Evolutionary conservation across 2,888 invertebrate species (phyloP).

Genomic region (Agriopis aurantiaria): DNA sequence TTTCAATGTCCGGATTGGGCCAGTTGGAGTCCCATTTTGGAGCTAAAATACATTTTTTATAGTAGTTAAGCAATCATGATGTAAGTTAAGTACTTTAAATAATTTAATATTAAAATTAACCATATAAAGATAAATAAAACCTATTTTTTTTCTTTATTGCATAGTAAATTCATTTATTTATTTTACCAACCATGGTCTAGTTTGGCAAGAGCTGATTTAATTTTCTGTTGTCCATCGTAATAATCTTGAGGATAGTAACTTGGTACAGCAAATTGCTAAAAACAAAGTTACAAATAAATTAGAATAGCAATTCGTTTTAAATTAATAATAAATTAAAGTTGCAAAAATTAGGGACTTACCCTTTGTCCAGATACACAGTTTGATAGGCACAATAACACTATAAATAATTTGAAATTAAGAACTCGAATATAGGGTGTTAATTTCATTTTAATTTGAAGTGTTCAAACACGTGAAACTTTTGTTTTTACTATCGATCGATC

Average conservation of each 20-base stretch:
- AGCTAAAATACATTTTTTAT: constrained; percentile 61
- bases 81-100: too few species aligned
- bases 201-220: constrained; percentile 43
- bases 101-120: too few species aligned
- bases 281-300: neutral
- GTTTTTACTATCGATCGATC: constrained; percentile 27
- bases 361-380: constrained; percentile 57
- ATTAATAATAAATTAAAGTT: constrained; percentile 17
- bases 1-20: constrained; percentile 81
- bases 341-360: constrained; percentile 58
- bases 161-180: neutral
- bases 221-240: constrained; percentile 42
- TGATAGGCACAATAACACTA: constrained; percentile 53
- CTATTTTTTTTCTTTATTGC: too few species aligned
- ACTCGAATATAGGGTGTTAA: constrained; percentile 41
- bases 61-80: neutral
- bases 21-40: constrained; percentile 85
- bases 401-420: constrained; percentile 48
- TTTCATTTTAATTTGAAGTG: constrained; percentile 53
- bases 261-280: constrained; percentile 64
- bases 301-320: constrained; percentile 11
- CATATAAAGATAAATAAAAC: too few species aligned
- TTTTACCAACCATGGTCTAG: constrained; percentile 67
- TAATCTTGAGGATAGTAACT: constrained; percentile 64
- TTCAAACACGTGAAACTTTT: constrained; percentile 33